Evolutionary conservation across 2,113 vertebrate species (phyloP).

Genomic region (Sialia sialis): DNA sequence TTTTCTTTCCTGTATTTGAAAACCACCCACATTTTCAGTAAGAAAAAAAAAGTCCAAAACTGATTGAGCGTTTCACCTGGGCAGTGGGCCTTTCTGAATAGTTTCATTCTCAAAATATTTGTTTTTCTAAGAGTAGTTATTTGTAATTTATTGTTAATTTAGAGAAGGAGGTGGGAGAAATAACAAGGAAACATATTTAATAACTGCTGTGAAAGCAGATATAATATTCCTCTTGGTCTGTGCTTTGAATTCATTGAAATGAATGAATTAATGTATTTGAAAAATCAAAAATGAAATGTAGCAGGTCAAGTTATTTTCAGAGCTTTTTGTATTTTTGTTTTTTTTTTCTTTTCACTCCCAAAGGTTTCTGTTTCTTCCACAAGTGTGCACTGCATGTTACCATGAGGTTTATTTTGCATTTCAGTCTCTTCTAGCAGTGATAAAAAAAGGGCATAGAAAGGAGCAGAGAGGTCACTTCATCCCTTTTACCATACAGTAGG

Average conservation of each 20-base stretch:
- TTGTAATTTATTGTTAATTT: neutral
- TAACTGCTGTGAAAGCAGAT: neutral
- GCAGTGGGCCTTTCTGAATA: neutral
- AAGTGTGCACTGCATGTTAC: neutral
- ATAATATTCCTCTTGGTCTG: neutral
- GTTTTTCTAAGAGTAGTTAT: neutral
- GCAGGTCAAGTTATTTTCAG: neutral
- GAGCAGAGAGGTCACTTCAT: neutral
- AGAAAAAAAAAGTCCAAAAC: slow-evolving; percentile 14
- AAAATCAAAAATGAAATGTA: neutral
- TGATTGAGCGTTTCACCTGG: neutral
- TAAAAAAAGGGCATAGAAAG: neutral
- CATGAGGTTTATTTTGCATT: neutral
- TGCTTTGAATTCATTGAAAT: neutral
- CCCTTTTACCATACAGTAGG: accelerated
- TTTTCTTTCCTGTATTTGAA: slow-evolving; percentile 70
- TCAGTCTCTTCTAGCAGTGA: neutral
- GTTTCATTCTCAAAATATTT: neutral
- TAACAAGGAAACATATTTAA: neutral
- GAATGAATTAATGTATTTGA: neutral
- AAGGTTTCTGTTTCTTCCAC: neutral
- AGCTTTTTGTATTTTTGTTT: neutral
- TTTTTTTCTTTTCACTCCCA: neutral
- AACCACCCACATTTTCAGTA: slow-evolving; percentile 65
- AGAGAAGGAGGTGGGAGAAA: neutral